A percentile compares a stretch with the other conserved stretches of the same genome.
Conservation (phyloP, 2,888 invertebrate genomes). For the Cryptophagus acutangulus region DNA sequence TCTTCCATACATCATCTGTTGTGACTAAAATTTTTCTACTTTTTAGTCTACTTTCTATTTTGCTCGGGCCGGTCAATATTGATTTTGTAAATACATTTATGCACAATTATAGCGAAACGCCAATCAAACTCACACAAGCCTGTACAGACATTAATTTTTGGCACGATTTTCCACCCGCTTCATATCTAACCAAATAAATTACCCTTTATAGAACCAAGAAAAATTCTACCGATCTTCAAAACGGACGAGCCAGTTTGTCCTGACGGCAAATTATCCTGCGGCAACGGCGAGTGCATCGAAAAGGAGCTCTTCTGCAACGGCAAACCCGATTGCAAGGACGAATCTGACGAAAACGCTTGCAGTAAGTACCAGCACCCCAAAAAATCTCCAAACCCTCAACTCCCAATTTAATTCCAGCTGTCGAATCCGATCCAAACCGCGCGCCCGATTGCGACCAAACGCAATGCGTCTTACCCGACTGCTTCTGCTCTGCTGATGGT, state of each 20-base stretch:
- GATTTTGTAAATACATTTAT: conserved; percentile 24
- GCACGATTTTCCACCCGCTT: not conserved
- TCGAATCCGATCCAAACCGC: conserved; percentile 84
- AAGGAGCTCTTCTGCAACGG: conserved; percentile 91
- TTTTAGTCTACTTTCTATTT: conserved; percentile 29
- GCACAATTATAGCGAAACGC: conserved; percentile 35
- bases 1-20: not conserved
- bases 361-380: conserved; percentile 61
- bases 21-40: not conserved
- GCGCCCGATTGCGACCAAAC: conserved; percentile 88
- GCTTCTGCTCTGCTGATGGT: conserved; percentile 90
- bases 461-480: conserved; percentile 84
- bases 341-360: conserved; percentile 93
- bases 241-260: conserved; percentile 92
- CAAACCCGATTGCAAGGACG: conserved; percentile 87
- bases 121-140: conserved; percentile 29
- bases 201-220: conserved; percentile 74
- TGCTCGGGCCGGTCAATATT: conserved; percentile 11
- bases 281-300: conserved; percentile 87
- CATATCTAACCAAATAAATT: not conserved
- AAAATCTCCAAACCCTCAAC: conserved; percentile 3
- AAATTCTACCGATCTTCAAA: conserved; percentile 81
- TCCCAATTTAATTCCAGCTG: conserved; percentile 56
- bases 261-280: conserved; percentile 85
- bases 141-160: conserved; percentile 23